phyloP scores from a whole-genome alignment of 2,113 vertebrate genomes.

The Tinamus guttatus region DNA sequence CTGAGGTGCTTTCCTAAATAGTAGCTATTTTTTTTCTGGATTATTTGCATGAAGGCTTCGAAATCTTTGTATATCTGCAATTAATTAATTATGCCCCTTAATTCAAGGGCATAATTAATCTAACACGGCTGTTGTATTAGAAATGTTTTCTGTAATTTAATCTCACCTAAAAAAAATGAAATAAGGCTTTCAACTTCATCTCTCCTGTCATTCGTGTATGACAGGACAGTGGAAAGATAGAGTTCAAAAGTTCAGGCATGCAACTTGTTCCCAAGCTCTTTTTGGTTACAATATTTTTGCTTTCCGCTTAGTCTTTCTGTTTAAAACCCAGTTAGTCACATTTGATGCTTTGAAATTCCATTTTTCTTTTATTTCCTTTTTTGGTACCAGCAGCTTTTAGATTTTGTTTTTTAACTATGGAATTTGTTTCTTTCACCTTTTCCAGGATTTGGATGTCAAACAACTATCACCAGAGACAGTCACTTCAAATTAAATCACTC shows the following conservation, averaged over 20 bases:
- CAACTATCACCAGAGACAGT: background rate
- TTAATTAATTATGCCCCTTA: no score
- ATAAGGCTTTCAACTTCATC: conserved; percentile 9
- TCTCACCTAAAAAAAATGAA: conserved; percentile 24
- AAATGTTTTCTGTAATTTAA: conserved; percentile 45
- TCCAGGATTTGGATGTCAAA: background rate
- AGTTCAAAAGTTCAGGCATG: background rate
- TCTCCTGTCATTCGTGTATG: background rate
- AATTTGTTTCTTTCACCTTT: background rate
- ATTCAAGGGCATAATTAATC: conserved; percentile 37
- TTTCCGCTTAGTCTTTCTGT: background rate
- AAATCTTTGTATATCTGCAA: conserved; percentile 18
- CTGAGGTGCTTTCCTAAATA: conserved; percentile 20
- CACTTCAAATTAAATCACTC: background rate
- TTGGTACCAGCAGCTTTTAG: background rate
- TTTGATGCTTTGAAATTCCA: background rate
- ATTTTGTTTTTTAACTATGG: background rate
- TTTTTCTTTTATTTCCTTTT: background rate
- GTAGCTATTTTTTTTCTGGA: conserved; percentile 22
- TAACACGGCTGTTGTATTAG: background rate
- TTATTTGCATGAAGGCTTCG: conserved; percentile 30
- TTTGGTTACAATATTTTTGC: background rate
- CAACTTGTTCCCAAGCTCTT: background rate
- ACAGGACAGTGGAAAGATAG: background rate
- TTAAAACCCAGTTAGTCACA: background rate